A percentile compares a stretch with the other conserved stretches of the same genome.
phyloP scores from a whole-genome alignment of 2,113 vertebrate genomes.

The Gallinago paraguaiae region DNA sequence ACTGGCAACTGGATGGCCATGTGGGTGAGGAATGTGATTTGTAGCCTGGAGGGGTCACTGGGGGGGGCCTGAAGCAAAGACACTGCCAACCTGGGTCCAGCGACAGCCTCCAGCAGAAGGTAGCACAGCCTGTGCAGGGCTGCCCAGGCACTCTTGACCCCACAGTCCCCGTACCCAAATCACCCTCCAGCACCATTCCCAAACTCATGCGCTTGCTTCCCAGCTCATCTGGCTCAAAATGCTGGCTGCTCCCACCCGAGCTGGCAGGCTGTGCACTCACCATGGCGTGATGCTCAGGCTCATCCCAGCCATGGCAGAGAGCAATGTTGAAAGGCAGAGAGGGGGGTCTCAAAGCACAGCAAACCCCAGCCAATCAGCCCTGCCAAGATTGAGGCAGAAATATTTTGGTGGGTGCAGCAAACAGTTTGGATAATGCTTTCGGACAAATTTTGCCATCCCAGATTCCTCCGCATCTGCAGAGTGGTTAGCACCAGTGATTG shows the following conservation, averaged over 20 bases:
- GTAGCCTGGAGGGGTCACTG: not conserved
- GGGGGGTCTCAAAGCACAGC: not conserved
- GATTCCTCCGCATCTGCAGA: not conserved
- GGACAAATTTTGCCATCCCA: not conserved
- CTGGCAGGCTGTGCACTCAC: accelerated
- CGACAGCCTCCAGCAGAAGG: not conserved
- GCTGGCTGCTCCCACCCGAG: not conserved
- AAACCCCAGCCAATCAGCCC: not conserved
- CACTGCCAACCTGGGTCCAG: not conserved
- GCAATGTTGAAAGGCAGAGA: accelerated
- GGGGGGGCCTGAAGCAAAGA: not conserved
- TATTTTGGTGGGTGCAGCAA: not conserved
- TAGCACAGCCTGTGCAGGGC: not conserved
- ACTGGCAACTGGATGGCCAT: not conserved
- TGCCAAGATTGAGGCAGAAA: not conserved
- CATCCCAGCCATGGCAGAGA: accelerated
- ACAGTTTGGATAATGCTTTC: not conserved
- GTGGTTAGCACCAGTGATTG: accelerated
- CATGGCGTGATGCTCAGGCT: accelerated
- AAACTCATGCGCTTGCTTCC: accelerated
- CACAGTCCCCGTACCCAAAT: accelerated
- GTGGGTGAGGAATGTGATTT: not conserved
- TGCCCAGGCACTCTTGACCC: accelerated
- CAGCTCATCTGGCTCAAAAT: not conserved
- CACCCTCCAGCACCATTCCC: not conserved